phyloP scores from a whole-genome alignment of 2,113 vertebrate genomes.

The Sceloporus undulatus region DNA sequence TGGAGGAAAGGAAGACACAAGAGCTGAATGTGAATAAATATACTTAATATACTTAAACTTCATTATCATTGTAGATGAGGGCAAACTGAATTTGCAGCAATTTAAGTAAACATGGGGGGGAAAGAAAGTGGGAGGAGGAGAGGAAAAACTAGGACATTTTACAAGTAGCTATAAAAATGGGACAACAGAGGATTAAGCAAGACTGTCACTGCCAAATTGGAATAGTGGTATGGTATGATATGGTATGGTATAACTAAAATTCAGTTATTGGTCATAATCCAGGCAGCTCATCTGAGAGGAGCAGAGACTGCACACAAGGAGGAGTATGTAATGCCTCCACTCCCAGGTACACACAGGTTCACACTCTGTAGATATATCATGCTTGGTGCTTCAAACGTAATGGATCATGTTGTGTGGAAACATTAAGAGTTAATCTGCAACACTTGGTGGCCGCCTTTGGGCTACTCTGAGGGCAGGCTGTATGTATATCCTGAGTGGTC shows the following conservation, averaged over 20 bases:
- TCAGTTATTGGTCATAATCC: background rate
- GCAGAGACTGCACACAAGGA: background rate
- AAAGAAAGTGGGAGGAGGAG: too few species aligned
- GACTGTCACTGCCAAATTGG: too few species aligned
- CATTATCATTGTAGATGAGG: background rate
- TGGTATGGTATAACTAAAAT: too few species aligned
- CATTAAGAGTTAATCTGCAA: background rate
- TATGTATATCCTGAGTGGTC: too few species aligned
- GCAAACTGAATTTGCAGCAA: too few species aligned
- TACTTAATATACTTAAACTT: background rate
- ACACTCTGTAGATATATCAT: background rate
- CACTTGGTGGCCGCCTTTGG: too few species aligned
- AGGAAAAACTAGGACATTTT: too few species aligned
- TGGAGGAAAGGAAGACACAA: background rate
- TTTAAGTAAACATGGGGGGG: too few species aligned
- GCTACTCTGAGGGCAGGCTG: background rate
- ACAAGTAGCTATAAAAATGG: too few species aligned
- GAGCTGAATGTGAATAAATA: background rate
- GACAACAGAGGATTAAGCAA: too few species aligned
- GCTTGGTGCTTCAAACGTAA: background rate
- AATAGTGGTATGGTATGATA: too few species aligned
- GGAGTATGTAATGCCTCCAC: too few species aligned
- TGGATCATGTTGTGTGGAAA: background rate
- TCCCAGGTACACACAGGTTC: background rate
- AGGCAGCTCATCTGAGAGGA: background rate